Evolutionary conservation across 2,888 invertebrate genomes (phyloP).

Genomic region (Ophion obscuratus): DNA sequence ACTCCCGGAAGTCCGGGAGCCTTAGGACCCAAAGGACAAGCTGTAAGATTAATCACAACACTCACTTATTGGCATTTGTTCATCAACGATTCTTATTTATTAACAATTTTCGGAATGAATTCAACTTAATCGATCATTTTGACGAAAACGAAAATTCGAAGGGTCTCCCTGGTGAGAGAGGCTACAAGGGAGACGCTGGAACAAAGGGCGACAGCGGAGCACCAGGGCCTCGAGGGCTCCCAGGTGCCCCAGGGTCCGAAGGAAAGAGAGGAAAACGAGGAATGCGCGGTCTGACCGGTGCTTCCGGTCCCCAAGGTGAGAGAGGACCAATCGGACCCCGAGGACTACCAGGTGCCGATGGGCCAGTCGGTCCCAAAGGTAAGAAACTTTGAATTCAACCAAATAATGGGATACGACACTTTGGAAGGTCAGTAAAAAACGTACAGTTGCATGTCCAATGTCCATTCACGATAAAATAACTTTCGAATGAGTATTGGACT

Average conservation of each 20-base stretch:
- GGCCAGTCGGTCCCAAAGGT: constrained; percentile 90
- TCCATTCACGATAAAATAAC: too few relatives aligned
- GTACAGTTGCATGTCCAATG: neutral
- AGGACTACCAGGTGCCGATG: constrained; percentile 92
- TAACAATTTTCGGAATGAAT: neutral
- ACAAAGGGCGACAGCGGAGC: constrained; percentile 91
- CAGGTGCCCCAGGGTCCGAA: constrained; percentile 90
- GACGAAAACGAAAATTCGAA: constrained; percentile 76
- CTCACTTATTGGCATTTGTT: constrained; percentile 5
- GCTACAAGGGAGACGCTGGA: constrained; percentile 92
- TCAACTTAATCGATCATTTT: neutral
- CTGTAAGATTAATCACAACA: constrained; percentile 84
- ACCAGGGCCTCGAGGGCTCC: constrained; percentile 90
- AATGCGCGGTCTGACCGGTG: constrained; percentile 90
- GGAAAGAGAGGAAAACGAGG: constrained; percentile 94
- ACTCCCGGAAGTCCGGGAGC: constrained; percentile 90
- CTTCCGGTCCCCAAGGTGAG: constrained; percentile 90
- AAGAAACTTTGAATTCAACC: constrained; percentile 8
- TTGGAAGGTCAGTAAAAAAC: neutral
- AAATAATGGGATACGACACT: neutral
- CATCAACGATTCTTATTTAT: neutral
- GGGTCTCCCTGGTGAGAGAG: constrained; percentile 92
- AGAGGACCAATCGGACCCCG: constrained; percentile 88
- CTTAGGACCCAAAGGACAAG: constrained; percentile 91
- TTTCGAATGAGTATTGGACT: too few relatives aligned